phyloP scores from a whole-genome alignment of 2,797 vertebrate genomes.

The Dendrocincla fuliginosa region DNA sequence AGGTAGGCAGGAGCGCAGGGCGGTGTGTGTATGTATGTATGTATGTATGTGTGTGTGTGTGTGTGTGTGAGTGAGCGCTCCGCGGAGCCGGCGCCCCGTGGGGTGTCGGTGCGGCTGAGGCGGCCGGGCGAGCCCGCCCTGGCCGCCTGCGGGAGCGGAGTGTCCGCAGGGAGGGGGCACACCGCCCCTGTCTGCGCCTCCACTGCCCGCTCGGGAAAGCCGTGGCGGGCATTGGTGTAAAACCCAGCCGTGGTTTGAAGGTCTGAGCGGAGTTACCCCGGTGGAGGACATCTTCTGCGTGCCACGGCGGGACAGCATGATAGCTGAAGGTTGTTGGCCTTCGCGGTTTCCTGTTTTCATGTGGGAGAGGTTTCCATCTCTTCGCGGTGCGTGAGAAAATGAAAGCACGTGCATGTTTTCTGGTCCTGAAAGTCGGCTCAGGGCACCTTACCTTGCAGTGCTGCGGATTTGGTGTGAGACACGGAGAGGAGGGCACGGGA shows the following conservation, averaged over 20 bases:
- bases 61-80: background rate
- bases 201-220: too few relatives aligned
- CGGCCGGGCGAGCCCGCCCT: too few relatives aligned
- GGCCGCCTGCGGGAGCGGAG: too few relatives aligned
- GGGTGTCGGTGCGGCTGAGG: too few relatives aligned
- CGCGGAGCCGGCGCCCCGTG: background rate
- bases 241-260: rapidly evolving
- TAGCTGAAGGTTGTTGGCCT: background rate
- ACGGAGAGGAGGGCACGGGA: background rate
- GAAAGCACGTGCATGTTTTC: rapidly evolving
- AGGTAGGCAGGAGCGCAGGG: too few relatives aligned
- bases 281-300: rapidly evolving
- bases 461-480: rapidly evolving
- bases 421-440: rapidly evolving
- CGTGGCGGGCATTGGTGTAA: background rate
- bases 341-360: background rate
- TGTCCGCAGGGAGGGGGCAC: too few relatives aligned
- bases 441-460: background rate
- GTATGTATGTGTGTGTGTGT: rapidly evolving
- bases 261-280: background rate
- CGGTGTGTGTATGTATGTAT: background rate
- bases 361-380: background rate
- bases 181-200: too few relatives aligned
- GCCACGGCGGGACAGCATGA: rapidly evolving
- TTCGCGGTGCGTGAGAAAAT: background rate